phyloP scores from a whole-genome alignment of 2,888 invertebrate species.

The Tenthredo livida region DNA sequence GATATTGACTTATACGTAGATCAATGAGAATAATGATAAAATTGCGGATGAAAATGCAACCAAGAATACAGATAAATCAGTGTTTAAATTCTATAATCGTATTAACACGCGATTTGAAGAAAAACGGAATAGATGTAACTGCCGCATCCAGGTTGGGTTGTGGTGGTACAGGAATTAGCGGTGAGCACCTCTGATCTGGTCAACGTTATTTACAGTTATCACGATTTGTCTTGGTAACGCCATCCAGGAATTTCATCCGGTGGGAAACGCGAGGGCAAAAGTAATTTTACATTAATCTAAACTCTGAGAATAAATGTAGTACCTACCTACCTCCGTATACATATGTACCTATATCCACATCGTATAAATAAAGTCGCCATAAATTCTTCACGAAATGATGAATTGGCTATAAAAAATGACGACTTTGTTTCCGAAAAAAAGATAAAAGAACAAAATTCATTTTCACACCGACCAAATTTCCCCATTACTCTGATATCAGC shows the following conservation, averaged over 20 bases:
- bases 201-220: conserved; percentile 41
- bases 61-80: not conserved
- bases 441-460: not conserved
- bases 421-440: not conserved
- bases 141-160: not conserved
- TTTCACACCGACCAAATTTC: not conserved
- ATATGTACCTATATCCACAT: not conserved
- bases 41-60: not conserved
- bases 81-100: not conserved
- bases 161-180: conserved; percentile 2
- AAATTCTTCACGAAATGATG: not conserved
- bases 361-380: not conserved
- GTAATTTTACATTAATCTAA: conserved; percentile 14
- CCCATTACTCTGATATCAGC: too few relatives aligned
- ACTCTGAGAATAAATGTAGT: not conserved
- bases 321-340: not conserved
- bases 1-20: not conserved
- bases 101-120: not conserved
- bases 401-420: not conserved
- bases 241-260: conserved; percentile 26
- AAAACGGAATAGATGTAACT: conserved; percentile 1
- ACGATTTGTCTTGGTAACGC: conserved; percentile 49
- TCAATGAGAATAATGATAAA: not conserved
- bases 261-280: conserved; percentile 34
- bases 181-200: conserved; percentile 48